A percentile compares a stretch with the other conserved stretches of the same genome.
Conservation (phyloP, 2,113 vertebrate species). For the Phalacrocorax aristotelis region DNA sequence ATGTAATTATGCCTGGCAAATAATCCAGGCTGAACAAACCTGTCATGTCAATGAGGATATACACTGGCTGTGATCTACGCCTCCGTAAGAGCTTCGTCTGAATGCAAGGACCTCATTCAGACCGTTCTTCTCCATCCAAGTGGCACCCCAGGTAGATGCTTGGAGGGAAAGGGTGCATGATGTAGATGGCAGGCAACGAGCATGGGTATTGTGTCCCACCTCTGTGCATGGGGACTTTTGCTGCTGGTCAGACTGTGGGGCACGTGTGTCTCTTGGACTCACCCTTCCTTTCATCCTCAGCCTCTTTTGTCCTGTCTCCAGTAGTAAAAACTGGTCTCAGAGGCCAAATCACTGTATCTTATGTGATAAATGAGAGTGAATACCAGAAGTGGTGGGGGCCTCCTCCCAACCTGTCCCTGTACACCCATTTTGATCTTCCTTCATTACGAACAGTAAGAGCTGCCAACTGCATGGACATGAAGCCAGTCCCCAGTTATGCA, state of each 20-base stretch:
- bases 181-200: not conserved
- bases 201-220: not conserved
- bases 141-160: not conserved
- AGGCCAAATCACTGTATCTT: not conserved
- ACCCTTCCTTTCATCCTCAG: not conserved
- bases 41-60: not conserved
- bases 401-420: not conserved
- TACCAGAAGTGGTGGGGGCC: not conserved
- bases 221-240: not conserved
- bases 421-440: not conserved
- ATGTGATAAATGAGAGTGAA: not conserved
- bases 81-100: not conserved
- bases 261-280: fast-evolving
- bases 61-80: fast-evolving
- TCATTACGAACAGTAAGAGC: not conserved
- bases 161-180: fast-evolving
- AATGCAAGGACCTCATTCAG: not conserved
- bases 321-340: not conserved
- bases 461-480: not conserved
- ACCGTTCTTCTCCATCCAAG: not conserved
- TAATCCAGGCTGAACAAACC: not conserved
- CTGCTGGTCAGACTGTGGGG: not conserved
- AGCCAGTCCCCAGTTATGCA: not conserved
- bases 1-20: not conserved
- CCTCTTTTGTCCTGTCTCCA: not conserved